Evolutionary conservation across 2,113 vertebrate genomes (phyloP).

Genomic region (Ailuropoda melanoleuca): DNA sequence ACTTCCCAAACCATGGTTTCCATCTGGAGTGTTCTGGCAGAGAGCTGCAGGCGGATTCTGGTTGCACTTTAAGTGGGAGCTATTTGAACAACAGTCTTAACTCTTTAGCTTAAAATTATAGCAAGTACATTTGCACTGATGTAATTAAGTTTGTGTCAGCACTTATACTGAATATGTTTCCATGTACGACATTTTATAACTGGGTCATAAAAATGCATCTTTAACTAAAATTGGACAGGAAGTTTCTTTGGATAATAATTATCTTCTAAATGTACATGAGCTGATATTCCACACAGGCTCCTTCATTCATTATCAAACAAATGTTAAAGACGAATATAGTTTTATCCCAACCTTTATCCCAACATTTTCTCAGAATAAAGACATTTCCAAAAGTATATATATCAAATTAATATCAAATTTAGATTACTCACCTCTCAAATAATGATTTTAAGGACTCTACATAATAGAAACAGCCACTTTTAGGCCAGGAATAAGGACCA

Average conservation of each 20-base stretch:
- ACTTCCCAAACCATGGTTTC: not conserved
- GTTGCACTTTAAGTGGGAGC: not conserved
- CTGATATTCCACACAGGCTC: not conserved
- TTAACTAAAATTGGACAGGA: conserved; percentile 48
- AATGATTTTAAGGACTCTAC: not conserved
- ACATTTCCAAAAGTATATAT: not conserved
- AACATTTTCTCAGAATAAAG: not conserved
- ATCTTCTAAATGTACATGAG: conserved; percentile 10
- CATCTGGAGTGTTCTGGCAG: not conserved
- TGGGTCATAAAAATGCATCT: conserved; percentile 70
- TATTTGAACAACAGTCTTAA: conserved; percentile 32
- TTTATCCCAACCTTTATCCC: not conserved
- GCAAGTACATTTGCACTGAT: conserved; percentile 49
- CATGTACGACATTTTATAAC: conserved; percentile 63
- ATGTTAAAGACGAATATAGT: conserved; percentile 1
- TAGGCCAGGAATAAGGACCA: not conserved
- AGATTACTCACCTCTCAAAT: not conserved
- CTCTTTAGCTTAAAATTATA: conserved; percentile 65
- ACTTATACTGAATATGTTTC: conserved; percentile 51
- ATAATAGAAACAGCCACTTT: not conserved
- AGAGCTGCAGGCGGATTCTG: not conserved
- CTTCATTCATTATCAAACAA: conserved; percentile 22
- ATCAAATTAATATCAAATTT: not conserved
- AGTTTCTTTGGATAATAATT: conserved; percentile 16
- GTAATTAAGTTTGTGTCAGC: conserved; percentile 49